Base-by-base conservation (phyloP, 2,888 invertebrate genomes). In the Drosophila suboccidentalis region DNA sequence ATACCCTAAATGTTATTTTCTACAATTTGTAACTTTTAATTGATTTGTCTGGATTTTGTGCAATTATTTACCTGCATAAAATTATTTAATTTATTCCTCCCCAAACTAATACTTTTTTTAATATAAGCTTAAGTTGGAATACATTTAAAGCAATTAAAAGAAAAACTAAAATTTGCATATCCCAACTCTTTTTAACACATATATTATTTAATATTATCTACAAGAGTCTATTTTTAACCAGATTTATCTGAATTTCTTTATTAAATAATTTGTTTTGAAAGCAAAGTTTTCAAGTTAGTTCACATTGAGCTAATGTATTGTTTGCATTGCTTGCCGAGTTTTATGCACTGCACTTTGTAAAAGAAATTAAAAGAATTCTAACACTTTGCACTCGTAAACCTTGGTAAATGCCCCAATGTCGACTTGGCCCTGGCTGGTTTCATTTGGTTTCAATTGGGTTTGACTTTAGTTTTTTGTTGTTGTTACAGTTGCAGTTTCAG, bases 321-420 rank as follows among this genome's bases (percentile, higher is more conserved):
- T 32, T 66, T 15, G 32, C 32, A 55, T 29, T 62, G 62, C 47
- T 64, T 39, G 54, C 19, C 60, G 59, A 71, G 79, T n/a, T 50
- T 36, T 77, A 65, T 68, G 65, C 64, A 70, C 64, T 60, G 66
- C 66, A 26, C 55, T 54, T 49, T 39, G 55, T 36, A 49, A 60
- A 54, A 47, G 60, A 67, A 50, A 70, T 61, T 59, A 73, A 71
- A 79, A 81, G 78, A 87, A 84, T 84, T 87, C 68, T 82, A 82
- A 74, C 83, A 84, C 87, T 82, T 84, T 75, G 75, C 70, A 78
- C 82, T 81, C 75, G 78, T 57, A 79, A 80, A 64, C 84, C 84
- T 84, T 84, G 84, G 66, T 60, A 65, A 41, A 68, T 71, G 76
- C 75, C 80, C 73, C 80, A 80, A 74, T 78, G 78, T 77, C 61